phyloP scores from a whole-genome alignment of 2,797 vertebrate species.

The Calcarius lapponicus region DNA sequence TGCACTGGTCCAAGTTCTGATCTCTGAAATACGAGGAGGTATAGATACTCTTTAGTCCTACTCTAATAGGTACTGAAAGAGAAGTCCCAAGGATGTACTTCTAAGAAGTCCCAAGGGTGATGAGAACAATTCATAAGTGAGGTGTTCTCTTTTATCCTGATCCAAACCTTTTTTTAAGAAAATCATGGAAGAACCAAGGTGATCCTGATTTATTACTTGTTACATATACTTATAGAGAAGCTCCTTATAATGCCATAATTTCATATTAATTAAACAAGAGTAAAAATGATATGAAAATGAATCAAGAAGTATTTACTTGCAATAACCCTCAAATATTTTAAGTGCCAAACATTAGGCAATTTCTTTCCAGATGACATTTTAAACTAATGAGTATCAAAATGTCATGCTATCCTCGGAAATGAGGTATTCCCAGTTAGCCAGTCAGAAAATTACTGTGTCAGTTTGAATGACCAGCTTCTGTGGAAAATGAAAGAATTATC shows the following conservation, averaged over 20 bases:
- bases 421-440: slow-evolving; percentile 6
- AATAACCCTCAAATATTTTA: not conserved
- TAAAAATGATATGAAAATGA: not conserved
- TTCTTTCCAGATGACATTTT: slow-evolving; percentile 53
- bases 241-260: not conserved
- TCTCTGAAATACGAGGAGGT: not conserved
- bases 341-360: not conserved
- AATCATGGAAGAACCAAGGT: not conserved
- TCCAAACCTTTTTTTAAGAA: not conserved
- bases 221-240: not conserved
- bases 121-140: not conserved
- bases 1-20: not conserved
- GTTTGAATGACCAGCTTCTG: slow-evolving; percentile 33
- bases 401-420: not conserved
- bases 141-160: not conserved
- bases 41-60: not conserved
- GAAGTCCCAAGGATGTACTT: not conserved
- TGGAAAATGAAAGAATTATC: slow-evolving; percentile 12
- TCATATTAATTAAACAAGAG: not conserved
- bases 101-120: not conserved
- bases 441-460: slow-evolving; percentile 43
- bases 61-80: not conserved
- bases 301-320: not conserved
- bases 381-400: slow-evolving; percentile 53
- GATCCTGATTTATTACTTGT: not conserved